Base-by-base conservation (phyloP, 2,797 vertebrate genomes). In the Oreochromis mossambicus region DNA sequence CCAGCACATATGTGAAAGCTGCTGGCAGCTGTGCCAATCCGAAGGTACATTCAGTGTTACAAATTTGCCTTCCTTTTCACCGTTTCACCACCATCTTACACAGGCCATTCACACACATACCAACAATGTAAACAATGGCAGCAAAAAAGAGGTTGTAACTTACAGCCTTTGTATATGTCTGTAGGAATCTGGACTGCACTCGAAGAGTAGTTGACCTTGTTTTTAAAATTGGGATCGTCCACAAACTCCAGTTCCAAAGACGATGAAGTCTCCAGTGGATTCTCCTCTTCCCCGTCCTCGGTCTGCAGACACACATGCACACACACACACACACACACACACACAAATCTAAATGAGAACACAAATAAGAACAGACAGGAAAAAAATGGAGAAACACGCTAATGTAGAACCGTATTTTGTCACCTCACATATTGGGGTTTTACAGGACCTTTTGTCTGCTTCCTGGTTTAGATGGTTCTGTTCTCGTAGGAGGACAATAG, bases 111-210 rank as follows among this genome's bases (percentile, higher is more conserved):
- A 7, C 13, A 56, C 26, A 56, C 5, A 86, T 14, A 15, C 13
- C 29, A 79, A 26, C 6, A 51, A 54, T 32, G 38, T 9, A 52
- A 83, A 77, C 1, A 58, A 32, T 26, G 29, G 5, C 26, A 48
- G n/a, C 26, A 48, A 14, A 5, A 48, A 48, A 46, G 17, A 79
- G 12, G 38, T 17, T 29, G 21, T 4, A 24, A 88, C 99, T 99
- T 92, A 99, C 99, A 99, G 97, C 99, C 99, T 96, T 99, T 99
- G 97, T 99, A 99, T 95, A 99, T 99, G 95, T 99, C 99, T 21
- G 98, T 99, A 38, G 99, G 99, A 93, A 99, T 99, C 97, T 99
- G 99, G 86, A 99, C 98, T 0, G 98, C 99, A 3, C 98, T 98
- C 5, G 98, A 98, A 0, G 98, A 98, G 92, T 98, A 99, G 97